phyloP scores from a whole-genome alignment of 2,888 invertebrate species.

The Agrochola lota region DNA sequence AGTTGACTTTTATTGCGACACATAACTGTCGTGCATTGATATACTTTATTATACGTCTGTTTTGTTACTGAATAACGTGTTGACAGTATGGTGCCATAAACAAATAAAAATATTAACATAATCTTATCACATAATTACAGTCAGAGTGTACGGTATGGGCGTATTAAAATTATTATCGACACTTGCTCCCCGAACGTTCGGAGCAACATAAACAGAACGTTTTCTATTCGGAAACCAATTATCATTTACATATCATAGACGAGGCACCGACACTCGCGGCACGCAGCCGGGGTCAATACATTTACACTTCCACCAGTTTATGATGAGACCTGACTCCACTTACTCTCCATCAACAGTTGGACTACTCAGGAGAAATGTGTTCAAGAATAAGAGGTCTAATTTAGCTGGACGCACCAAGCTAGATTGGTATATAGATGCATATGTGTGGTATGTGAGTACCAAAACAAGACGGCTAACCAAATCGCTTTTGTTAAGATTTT shows the following conservation, averaged over 20 bases:
- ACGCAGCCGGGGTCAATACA: constrained; percentile 89
- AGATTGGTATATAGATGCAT: constrained; percentile 87
- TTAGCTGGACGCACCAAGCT: constrained; percentile 74
- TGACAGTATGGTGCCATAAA: constrained; percentile 63
- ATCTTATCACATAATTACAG: constrained; percentile 83
- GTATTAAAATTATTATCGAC: constrained; percentile 84
- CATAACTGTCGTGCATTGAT: constrained; percentile 33
- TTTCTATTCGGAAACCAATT: constrained; percentile 89
- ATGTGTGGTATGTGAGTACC: constrained; percentile 87
- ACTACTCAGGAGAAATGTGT: constrained; percentile 64
- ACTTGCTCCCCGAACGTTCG: constrained; percentile 81
- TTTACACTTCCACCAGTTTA: constrained; percentile 83
- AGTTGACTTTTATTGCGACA: constrained; percentile 50
- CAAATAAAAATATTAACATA: constrained; percentile 76
- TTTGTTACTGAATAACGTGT: constrained; percentile 41
- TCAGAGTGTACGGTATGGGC: constrained; percentile 76
- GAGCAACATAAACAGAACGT: constrained; percentile 86
- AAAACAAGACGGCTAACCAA: constrained; percentile 90
- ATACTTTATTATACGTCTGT: constrained; percentile 37
- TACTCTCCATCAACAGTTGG: constrained; percentile 64
- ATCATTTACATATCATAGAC: constrained; percentile 90
- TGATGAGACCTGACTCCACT: constrained; percentile 74
- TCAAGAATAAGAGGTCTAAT: constrained; percentile 73
- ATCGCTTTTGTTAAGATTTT: constrained; percentile 90
- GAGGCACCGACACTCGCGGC: constrained; percentile 87